Base-by-base conservation (phyloP, 2,888 invertebrate genomes). In the Drosophila merina region DNA sequence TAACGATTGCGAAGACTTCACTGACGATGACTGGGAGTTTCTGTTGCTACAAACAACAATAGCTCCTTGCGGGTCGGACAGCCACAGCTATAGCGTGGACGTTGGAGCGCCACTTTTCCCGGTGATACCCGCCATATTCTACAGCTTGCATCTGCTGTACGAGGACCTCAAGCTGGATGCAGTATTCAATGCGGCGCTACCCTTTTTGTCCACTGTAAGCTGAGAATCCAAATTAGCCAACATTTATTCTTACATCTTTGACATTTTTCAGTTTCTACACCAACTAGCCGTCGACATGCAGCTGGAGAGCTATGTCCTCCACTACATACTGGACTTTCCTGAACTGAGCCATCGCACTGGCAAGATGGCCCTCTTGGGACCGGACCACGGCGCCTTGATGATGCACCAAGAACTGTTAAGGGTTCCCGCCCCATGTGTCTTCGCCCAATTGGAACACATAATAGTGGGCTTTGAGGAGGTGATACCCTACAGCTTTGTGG, bases 271-370 rank as follows among this genome's bases (percentile, higher is more conserved):
- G 74, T 93, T 97, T 62, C 91, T 98, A 36, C 94, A 95, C 87
- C 96, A 96, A 88, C 89, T 98, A 44, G 93, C 97, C 0, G 93
- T 93, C 44, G 97, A 98, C 92, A 93, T 98, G 81, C 93, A 94
- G 59, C 92, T 96, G 58, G 92, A 93, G 1, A 92, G 93, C 28
- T 98, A 96, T 82, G 93, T 94, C 1, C 93, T 95, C 76, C 95
- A 97, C 90, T 98, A 98, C 89, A 96, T 96, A 93, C 92, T 96
- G 74, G 98, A 98, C 92, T 97, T 95, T 86, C 97, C 98, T 0
- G 94, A 94, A 77, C 92, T 96, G 38, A 78, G 82, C 9, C 87
- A 89, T n/a, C 82, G 83, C 30, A 81, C 80, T 0, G 60, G 75
- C 0, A 89, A 81, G 54, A 69, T 82, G 12, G 86, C 84, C 0